Conservation (phyloP, 64 coral and sea anemone genomes). For the Platygyra sinensis region DNA sequence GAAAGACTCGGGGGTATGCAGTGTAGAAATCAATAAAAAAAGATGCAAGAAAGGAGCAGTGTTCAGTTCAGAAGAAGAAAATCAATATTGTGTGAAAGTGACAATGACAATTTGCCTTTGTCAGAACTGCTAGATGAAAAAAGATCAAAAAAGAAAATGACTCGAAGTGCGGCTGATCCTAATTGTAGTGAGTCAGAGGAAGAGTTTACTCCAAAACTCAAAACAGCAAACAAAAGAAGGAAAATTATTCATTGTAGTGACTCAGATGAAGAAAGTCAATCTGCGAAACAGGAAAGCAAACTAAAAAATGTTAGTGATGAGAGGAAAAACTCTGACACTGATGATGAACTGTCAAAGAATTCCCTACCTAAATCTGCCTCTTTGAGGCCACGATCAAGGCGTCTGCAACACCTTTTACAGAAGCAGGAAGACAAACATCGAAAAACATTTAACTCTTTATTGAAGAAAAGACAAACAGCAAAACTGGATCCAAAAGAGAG, state of each 20-base stretch:
- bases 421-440: slow-evolving; percentile 33
- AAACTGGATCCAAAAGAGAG: slow-evolving; percentile 55
- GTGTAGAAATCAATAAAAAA: not conserved
- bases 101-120: slow-evolving; percentile 4
- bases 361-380: not conserved
- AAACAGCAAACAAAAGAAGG: slow-evolving; percentile 29
- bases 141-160: not conserved
- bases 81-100: not conserved
- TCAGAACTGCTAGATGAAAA: not conserved
- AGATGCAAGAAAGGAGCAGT: not conserved
- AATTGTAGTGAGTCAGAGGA: slow-evolving; percentile 12
- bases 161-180: not conserved
- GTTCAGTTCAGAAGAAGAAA: slow-evolving; percentile 1
- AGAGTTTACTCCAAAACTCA: not conserved
- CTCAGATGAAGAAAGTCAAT: slow-evolving; percentile 8
- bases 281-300: not conserved
- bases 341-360: slow-evolving; percentile 1
- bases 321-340: slow-evolving; percentile 3
- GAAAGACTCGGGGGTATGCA: not conserved
- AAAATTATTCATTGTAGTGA: slow-evolving; percentile 43
- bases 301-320: not conserved
- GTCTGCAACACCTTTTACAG: slow-evolving; percentile 48
- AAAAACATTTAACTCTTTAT: slow-evolving; percentile 53
- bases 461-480: slow-evolving; percentile 55
- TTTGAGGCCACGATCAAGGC: slow-evolving; percentile 37